Percentiles rank a stretch among this genome's conserved stretches.
phyloP scores from a whole-genome alignment of 2,888 invertebrate species.

The Eristalis tenax region DNA sequence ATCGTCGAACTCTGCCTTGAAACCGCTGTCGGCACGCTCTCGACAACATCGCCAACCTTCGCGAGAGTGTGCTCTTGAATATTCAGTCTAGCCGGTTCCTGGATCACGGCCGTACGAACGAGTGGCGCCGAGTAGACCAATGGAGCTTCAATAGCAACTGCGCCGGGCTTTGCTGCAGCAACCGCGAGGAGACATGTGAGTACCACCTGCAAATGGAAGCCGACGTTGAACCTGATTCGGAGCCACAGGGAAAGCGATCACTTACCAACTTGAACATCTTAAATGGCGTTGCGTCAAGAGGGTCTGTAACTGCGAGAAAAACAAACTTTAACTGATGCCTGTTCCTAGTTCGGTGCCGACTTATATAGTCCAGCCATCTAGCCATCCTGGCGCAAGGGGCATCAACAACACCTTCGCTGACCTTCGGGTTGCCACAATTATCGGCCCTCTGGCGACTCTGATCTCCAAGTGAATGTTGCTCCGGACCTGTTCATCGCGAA shows the following conservation, averaged over 20 bases:
- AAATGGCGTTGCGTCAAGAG: conserved; percentile 40
- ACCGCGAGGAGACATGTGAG: conserved; percentile 83
- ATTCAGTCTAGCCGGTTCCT: conserved; percentile 65
- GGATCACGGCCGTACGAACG: conserved; percentile 60
- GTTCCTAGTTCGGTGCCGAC: background rate
- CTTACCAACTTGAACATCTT: conserved; percentile 78
- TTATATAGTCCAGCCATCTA: conserved; percentile 53
- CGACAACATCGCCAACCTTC: conserved; percentile 75
- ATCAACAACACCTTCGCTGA: conserved; percentile 15
- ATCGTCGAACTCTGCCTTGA: conserved; percentile 83
- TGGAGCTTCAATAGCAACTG: conserved; percentile 44
- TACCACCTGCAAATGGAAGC: conserved; percentile 81
- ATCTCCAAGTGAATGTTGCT: conserved; percentile 62
- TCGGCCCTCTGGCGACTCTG: background rate
- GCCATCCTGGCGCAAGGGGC: conserved; percentile 2
- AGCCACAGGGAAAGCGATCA: conserved; percentile 6
- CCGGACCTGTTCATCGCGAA: conserved; percentile 43
- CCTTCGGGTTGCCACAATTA: conserved; percentile 29
- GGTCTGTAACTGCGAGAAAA: conserved; percentile 59
- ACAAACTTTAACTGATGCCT: conserved; percentile 64
- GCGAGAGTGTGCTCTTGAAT: conserved; percentile 75
- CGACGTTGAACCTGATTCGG: background rate
- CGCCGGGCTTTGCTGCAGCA: conserved; percentile 74
- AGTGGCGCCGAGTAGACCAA: conserved; percentile 49
- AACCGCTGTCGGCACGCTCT: conserved; percentile 75